Evolutionary conservation across 1,140 invertebrate species (phyloP), one percentile per base, ranked within the genome.

Genomic region (Agrilus planipennis): DNA sequence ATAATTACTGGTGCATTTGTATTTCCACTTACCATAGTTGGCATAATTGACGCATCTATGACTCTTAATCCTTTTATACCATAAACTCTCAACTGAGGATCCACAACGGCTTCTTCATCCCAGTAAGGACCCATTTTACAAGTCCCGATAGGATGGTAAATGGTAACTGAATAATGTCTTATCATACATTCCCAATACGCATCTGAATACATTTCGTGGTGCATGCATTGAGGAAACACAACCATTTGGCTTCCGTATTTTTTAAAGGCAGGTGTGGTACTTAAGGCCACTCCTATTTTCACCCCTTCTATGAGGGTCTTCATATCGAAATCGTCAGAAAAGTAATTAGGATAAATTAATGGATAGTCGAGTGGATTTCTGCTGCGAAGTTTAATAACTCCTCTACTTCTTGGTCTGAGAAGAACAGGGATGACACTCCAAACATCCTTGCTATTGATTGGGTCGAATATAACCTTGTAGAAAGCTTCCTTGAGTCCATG

Each of bases 81-180:
- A 47, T 89, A 84, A 2, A 90, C 86, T 35, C 74, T 66, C 0
- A 89, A 63, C 51, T 84, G 72, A 7, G 82, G 77, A 62, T 94
- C 89, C 0, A 94, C 89, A 0, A 94, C 91, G 0, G 89, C 85
- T 3, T 79, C 76, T 7, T 73, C 67, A 57, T 91, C 88, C 72
- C 77, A 81, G 32, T 77, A 76, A 0, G 83, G 82, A 0, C 89
- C 91, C 91, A 96, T 96, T 59, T 90, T 93, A 36, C 83, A 86
- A 0, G 89, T 92, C 0, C 89, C 88, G 0, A 87, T 78, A 0
- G 88, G 86, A 69, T 93, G 88, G 55, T 90, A 91, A 28, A 82
- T 77, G 0, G 88, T 89, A 1, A 73, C 76, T 0, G 82, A 81
- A 42, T 88, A 87, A 5, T 79, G 69, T 10, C 82, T 64, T 4